Conservation (phyloP, 2,888 invertebrate species). For the Synanthedon andrenaeformis region DNA sequence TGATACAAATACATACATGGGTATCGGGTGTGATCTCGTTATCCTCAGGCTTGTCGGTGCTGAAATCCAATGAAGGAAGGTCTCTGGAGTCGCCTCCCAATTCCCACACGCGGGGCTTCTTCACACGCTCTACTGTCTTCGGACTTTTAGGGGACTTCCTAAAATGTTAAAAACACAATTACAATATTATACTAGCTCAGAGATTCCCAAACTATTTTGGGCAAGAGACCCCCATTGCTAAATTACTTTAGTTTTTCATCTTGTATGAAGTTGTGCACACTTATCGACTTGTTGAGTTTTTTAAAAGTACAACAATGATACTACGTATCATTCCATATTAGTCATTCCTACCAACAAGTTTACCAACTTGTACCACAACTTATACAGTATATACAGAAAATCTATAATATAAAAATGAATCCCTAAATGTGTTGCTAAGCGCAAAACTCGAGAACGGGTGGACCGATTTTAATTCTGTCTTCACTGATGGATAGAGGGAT, state of each 20-base stretch:
- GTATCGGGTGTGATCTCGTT: constrained; percentile 21
- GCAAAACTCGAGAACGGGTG: too few species aligned
- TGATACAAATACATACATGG: not conserved
- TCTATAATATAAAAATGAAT: too few species aligned
- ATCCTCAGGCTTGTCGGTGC: constrained; percentile 78
- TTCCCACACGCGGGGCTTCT: constrained; percentile 93
- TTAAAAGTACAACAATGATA: too few species aligned
- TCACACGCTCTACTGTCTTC: constrained; percentile 77
- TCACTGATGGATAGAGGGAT: too few species aligned
- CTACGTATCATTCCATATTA: too few species aligned
- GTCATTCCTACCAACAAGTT: too few species aligned
- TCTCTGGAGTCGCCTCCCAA: constrained; percentile 84
- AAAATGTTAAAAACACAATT: not conserved
- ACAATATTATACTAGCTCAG: not conserved
- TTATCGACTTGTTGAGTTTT: too few species aligned
- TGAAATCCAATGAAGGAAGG: constrained; percentile 82
- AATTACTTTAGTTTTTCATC: not conserved
- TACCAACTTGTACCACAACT: too few species aligned
- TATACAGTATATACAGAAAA: too few species aligned
- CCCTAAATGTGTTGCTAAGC: too few species aligned
- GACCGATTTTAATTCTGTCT: too few species aligned
- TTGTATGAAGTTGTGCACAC: too few species aligned
- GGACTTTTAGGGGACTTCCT: constrained; percentile 61
- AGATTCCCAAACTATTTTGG: not conserved
- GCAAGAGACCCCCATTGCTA: not conserved